A percentile compares a stretch with the other conserved stretches of the same genome.
phyloP scores from a whole-genome alignment of 2,888 invertebrate species.

The Drosophila histrio region DNA sequence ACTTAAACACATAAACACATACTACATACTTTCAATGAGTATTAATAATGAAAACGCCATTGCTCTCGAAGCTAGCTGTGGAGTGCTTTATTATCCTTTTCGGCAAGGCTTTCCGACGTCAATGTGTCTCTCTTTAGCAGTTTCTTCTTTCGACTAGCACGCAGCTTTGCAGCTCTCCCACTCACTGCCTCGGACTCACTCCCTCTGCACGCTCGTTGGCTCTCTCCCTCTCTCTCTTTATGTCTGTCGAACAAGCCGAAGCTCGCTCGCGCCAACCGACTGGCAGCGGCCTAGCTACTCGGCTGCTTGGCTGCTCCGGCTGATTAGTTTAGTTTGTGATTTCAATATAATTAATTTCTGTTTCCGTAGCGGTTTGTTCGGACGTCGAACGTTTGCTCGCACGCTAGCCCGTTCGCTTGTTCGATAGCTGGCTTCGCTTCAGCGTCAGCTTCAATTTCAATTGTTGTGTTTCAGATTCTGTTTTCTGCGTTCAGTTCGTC shows the following conservation, averaged over 20 bases:
- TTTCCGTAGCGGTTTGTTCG: slow-evolving; percentile 76
- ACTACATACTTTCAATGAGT: not conserved
- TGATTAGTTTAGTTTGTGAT: slow-evolving; percentile 78
- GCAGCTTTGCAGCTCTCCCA: slow-evolving; percentile 31
- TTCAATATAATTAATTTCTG: slow-evolving; percentile 78
- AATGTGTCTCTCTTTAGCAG: slow-evolving; percentile 30
- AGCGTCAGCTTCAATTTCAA: slow-evolving; percentile 44
- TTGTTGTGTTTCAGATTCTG: slow-evolving; percentile 51
- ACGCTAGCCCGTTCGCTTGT: slow-evolving; percentile 13
- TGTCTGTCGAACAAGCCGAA: slow-evolving; percentile 14
- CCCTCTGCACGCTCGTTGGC: slow-evolving; percentile 1
- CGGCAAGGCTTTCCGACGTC: slow-evolving; percentile 38
- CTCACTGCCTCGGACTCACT: slow-evolving; percentile 12
- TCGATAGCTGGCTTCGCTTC: slow-evolving; percentile 40
- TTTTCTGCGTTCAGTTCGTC: slow-evolving; percentile 47
- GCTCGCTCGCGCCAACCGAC: slow-evolving; percentile 43
- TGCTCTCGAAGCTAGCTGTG: slow-evolving; percentile 4
- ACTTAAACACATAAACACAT: not conserved
- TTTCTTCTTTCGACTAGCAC: slow-evolving; percentile 2
- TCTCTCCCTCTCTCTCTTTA: not conserved
- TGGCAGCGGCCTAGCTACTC: slow-evolving; percentile 21
- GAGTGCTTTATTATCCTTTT: slow-evolving; percentile 40
- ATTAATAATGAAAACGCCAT: slow-evolving; percentile 5
- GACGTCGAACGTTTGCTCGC: slow-evolving; percentile 57
- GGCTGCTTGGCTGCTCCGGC: slow-evolving; percentile 55